A percentile compares a stretch with the other conserved stretches of the same genome.
These are phyloP conservation scores for Eutolmus rufibarbis DNA, from an alignment of 2,888 invertebrate species.

Conservation along the genomic window DNA sequence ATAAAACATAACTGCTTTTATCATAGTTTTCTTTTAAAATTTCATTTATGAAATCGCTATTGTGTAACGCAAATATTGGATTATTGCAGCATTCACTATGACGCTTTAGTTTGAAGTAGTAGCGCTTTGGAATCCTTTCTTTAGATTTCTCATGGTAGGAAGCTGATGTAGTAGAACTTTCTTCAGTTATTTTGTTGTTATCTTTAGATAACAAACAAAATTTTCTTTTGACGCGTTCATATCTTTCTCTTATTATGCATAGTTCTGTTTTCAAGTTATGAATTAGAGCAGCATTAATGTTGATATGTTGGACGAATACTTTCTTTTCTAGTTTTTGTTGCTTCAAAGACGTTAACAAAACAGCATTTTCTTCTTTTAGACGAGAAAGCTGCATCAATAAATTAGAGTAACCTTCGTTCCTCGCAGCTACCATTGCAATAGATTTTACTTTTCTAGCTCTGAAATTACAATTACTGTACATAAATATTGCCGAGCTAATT, in stretches of 20 bases:
- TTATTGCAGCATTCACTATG: not conserved
- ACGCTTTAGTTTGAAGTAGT: not conserved
- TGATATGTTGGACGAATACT: not conserved
- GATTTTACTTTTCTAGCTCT: slow-evolving; percentile 2
- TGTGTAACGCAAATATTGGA: not conserved
- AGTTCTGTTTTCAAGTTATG: not conserved
- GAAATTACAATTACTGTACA: not conserved
- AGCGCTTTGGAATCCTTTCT: not conserved
- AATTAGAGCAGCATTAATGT: not conserved
- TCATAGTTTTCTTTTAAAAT: not conserved
- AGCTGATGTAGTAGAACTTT: not conserved
- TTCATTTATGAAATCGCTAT: not conserved
- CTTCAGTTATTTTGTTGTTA: not conserved
- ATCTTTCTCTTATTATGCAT: not conserved
- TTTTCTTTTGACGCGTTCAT: not conserved
- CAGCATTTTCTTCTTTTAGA: not conserved
- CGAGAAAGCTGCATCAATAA: not conserved
- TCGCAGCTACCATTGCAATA: not conserved
- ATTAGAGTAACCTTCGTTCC: not conserved
- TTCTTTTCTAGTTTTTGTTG: not conserved
- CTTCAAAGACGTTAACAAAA: not conserved
- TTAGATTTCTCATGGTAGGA: not conserved
- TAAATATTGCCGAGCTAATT: not conserved
- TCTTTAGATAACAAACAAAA: not conserved
- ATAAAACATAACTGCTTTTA: not conserved